A percentile compares a stretch with the other conserved stretches of the same genome.
phyloP scores from a whole-genome alignment of 2,797 vertebrate species.

The Rhinatrema bivittatum region DNA sequence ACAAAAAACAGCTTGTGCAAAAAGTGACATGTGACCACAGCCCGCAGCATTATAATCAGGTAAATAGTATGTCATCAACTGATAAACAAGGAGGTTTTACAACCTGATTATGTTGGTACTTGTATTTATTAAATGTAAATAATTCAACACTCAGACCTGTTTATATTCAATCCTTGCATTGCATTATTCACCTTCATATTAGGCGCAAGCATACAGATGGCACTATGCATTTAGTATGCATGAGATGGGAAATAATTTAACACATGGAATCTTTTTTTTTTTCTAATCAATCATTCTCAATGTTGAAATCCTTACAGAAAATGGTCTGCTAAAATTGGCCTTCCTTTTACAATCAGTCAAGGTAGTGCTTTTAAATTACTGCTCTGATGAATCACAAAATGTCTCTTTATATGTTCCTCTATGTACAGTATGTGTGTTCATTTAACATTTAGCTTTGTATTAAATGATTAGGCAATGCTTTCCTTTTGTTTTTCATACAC shows the following conservation, averaged over 20 bases:
- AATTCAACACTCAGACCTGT: rapidly evolving
- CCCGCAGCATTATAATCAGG: neutral
- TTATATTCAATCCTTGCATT: neutral
- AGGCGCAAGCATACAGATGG: neutral
- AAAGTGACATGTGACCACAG: neutral
- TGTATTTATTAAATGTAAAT: neutral
- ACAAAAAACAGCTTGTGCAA: too few relatives aligned
- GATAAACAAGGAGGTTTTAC: neutral
- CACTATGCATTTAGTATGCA: neutral
- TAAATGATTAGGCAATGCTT: too few relatives aligned
- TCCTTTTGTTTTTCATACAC: too few relatives aligned
- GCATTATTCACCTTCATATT: neutral
- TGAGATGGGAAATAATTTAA: neutral
- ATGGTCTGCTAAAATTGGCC: neutral
- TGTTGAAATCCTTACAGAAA: neutral
- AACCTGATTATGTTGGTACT: neutral
- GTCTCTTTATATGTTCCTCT: too few relatives aligned
- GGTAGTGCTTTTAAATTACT: neutral
- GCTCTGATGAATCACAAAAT: slow-evolving; percentile 1
- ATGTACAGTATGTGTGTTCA: too few relatives aligned
- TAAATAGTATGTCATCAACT: neutral
- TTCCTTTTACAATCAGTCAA: neutral
- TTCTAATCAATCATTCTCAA: neutral
- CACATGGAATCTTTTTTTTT: neutral
- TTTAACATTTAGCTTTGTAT: too few relatives aligned